Base-by-base conservation (phyloP, 2,113 vertebrate genomes). In the Accipiter virgatus region DNA sequence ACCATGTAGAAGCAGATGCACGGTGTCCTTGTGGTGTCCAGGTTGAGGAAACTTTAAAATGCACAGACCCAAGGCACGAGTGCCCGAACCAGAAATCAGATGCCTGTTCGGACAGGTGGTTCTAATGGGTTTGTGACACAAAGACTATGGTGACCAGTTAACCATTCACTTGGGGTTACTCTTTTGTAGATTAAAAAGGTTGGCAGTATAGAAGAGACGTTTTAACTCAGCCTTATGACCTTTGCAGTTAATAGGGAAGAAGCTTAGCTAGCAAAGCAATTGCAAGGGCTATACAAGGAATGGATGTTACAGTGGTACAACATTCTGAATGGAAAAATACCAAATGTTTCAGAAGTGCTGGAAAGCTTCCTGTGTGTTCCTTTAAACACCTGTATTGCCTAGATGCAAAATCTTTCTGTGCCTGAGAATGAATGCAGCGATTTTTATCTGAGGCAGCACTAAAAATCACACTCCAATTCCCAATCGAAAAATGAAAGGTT, bases 321-420 rank as follows among this genome's bases (percentile, higher is more conserved):
- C 65, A 87, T 9, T 81, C 52, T 74, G 73, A 85, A 82, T 82
- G 70, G 84, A 94, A 96, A 95, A 96, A 75, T 84, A 94, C 81
- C 56, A 58, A 86, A 52, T 40, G 79, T 52, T 91, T 89, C 56
- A 87, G 52, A 74, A 95, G 40, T 86, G 71, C 19, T 65, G 71
- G 43, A 56, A 81, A 93, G 11, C n/a, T 50, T 92, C 59, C 25
- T 53, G 2, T 81, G 47, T 62, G 52, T 68, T 79, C 43, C 87
- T 77, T 90, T 86, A 68, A 93, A 79, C 70, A 80, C 8, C 38
- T 15, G 50, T 59, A 61, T 74, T 96, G 71, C 62, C 73, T 82
- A 67, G 19, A 62, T 96, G n/a, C 43, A 85, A 96, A 97, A 85
- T 56, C 20, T 68, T 90, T 88, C 70, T 0, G 0, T 66, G 62